Evolutionary conservation across 2,113 vertebrate genomes (phyloP).

Genomic region (Parus major): DNA sequence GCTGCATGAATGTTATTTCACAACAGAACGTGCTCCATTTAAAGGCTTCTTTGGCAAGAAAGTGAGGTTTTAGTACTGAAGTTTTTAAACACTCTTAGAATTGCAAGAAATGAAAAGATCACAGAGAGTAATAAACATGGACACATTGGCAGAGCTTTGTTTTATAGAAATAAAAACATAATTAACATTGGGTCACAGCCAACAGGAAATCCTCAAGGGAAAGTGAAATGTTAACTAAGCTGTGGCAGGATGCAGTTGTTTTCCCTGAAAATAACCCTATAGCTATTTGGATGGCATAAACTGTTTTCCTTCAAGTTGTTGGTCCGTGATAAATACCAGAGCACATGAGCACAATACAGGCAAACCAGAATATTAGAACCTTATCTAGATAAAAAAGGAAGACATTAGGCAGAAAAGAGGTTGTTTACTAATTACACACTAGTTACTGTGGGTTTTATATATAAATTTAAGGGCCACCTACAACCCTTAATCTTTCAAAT

Average conservation of each 20-base stretch:
- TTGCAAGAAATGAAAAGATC: constrained; percentile 43
- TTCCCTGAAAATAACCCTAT: constrained; percentile 59
- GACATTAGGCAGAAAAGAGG: not conserved
- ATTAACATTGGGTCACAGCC: constrained; percentile 50
- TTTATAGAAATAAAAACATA: constrained; percentile 55
- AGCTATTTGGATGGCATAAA: constrained; percentile 40
- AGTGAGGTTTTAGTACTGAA: not conserved
- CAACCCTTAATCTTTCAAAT: not conserved
- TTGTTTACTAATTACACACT: not conserved
- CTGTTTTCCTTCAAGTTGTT: constrained; percentile 15
- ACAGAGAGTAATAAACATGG: constrained; percentile 21
- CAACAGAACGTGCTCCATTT: not conserved
- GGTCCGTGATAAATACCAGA: not conserved
- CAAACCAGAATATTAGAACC: not conserved
- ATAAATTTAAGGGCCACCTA: not conserved
- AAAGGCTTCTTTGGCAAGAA: not conserved
- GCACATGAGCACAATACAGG: not conserved
- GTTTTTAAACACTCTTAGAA: constrained; percentile 8
- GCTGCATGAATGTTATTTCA: not conserved
- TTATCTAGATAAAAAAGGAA: not conserved
- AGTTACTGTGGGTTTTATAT: not conserved
- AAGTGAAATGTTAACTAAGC: constrained; percentile 58
- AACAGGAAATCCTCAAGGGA: constrained; percentile 66
- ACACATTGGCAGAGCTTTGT: constrained; percentile 53
- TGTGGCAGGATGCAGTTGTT: constrained; percentile 62